Evolutionary conservation across 2,797 vertebrate genomes (phyloP).

Genomic region (Gallinago nigripennis): DNA sequence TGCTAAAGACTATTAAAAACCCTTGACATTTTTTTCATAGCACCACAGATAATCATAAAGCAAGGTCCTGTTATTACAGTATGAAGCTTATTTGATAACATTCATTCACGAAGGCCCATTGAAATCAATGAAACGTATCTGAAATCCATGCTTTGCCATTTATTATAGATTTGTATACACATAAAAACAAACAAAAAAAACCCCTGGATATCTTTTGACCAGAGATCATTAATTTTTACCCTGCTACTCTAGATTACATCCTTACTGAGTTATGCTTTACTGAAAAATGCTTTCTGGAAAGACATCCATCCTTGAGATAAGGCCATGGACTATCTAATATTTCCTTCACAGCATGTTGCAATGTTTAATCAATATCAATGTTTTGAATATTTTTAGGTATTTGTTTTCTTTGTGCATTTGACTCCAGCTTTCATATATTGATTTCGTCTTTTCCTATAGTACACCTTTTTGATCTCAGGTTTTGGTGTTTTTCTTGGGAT

Average conservation of each 20-base stretch:
- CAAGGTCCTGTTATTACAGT: background rate
- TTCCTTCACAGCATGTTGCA: background rate
- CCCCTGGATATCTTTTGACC: background rate
- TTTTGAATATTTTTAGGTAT: background rate
- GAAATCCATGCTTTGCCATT: background rate
- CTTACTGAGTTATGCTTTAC: background rate
- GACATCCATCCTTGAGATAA: background rate
- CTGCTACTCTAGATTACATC: background rate
- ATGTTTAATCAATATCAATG: background rate
- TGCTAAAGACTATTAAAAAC: background rate
- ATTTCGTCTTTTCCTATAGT: background rate
- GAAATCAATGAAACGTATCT: background rate
- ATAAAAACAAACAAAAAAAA: background rate
- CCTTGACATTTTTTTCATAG: background rate
- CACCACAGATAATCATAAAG: background rate
- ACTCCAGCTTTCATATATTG: background rate
- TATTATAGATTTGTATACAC: background rate
- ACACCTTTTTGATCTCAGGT: fast-evolving
- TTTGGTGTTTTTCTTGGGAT: background rate
- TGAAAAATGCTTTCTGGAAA: background rate
- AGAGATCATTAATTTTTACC: background rate
- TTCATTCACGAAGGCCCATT: background rate
- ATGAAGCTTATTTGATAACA: background rate
- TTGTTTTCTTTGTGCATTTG: background rate
- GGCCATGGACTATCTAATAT: background rate